phyloP scores from a whole-genome alignment of 2,888 invertebrate species.

The Corbicula japonica region DNA sequence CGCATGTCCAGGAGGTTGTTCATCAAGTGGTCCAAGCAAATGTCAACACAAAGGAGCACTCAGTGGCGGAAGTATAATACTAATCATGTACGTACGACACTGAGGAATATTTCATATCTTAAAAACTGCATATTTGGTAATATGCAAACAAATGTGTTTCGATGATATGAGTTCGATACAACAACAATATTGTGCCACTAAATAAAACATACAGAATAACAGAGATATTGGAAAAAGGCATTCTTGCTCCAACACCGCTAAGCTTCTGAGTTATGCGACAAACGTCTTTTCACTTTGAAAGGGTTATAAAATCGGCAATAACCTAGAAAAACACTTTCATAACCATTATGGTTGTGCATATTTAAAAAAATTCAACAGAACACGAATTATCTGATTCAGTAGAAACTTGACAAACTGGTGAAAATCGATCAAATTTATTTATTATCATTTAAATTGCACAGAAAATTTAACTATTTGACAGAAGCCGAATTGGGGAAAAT shows the following conservation, averaged over 20 bases:
- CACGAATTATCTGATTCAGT: no score
- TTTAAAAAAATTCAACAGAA: no score
- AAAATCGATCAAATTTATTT: no score
- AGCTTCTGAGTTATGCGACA: no score
- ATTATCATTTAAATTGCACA: no score
- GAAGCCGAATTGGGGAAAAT: no score
- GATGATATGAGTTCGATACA: not conserved
- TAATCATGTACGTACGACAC: conserved; percentile 43
- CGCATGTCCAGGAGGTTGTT: conserved; percentile 54
- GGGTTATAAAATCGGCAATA: no score
- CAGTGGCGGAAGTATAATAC: conserved; percentile 43
- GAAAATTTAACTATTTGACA: no score
- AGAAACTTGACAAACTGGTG: no score
- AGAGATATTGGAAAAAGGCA: not conserved
- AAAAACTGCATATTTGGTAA: not conserved
- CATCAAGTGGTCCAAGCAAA: conserved; percentile 30
- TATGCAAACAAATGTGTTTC: not conserved
- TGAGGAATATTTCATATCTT: not conserved
- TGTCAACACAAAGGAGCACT: conserved; percentile 28
- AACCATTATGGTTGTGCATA: no score
- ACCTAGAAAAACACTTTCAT: no score
- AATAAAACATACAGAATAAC: not conserved
- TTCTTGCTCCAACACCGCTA: not conserved
- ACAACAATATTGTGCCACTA: not conserved
- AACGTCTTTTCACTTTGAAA: no score